Evolutionary conservation across 2,888 invertebrate genomes (phyloP).

Genomic region (Hipparchia sbordonii): DNA sequence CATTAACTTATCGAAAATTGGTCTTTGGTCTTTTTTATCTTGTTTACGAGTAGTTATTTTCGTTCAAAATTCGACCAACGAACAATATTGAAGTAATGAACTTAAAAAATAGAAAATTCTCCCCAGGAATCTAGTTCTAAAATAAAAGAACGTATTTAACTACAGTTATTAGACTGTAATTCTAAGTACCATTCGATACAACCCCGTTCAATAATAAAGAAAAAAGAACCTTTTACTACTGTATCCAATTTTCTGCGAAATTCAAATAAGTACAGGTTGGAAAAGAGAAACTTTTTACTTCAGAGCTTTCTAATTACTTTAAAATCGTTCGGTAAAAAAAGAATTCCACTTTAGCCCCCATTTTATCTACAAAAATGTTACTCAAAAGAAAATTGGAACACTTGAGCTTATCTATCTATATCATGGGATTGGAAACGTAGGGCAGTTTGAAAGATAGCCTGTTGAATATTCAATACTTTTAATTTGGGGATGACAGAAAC

Average conservation of each 20-base stretch:
- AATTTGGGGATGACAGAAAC: neutral
- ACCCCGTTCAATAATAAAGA: slow-evolving; percentile 1
- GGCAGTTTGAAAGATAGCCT: slow-evolving; percentile 10
- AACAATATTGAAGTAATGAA: no score
- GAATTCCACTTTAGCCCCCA: slow-evolving; percentile 25
- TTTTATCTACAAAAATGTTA: slow-evolving; percentile 30
- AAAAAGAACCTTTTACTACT: neutral
- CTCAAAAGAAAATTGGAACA: slow-evolving; percentile 13
- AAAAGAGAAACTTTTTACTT: slow-evolving; percentile 26
- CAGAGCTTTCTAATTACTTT: slow-evolving; percentile 36
- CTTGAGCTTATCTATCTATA: slow-evolving; percentile 3
- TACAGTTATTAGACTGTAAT: neutral
- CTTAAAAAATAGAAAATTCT: no score
- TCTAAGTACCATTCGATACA: neutral
- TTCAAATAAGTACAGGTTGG: slow-evolving; percentile 21
- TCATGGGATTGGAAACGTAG: slow-evolving; percentile 9
- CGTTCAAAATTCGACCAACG: no score
- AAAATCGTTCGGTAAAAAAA: slow-evolving; percentile 33
- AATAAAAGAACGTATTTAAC: no score
- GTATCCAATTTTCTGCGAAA: slow-evolving; percentile 14
- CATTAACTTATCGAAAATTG: neutral
- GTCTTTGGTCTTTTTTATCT: neutral
- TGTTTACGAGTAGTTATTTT: no score
- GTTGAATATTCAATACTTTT: slow-evolving; percentile 23
- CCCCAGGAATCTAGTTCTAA: no score